Percentiles rank a stretch among this genome's conserved stretches.
These are phyloP conservation scores for Trogon melanurus DNA, from an alignment of 2,113 vertebrate genomes.

Conservation along the genomic window DNA sequence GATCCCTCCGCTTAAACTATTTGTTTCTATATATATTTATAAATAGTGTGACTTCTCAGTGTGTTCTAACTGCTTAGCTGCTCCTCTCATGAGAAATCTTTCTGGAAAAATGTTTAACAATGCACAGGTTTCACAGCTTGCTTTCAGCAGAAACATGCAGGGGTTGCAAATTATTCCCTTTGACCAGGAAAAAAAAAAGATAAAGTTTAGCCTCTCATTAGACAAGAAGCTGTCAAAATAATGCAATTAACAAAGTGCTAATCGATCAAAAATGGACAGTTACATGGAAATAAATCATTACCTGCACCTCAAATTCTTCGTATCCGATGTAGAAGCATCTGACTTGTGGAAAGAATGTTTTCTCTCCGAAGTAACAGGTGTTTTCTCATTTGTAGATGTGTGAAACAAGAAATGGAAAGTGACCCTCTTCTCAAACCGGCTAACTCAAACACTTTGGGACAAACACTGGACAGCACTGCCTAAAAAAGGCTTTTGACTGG, in stretches of 20 bases:
- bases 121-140: not conserved
- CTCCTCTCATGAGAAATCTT: no score
- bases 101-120: not conserved
- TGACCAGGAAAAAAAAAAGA: not conserved
- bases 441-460: constrained; percentile 89
- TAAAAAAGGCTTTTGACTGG: constrained; percentile 77
- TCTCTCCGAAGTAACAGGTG: constrained; percentile 43
- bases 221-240: not conserved
- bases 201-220: not conserved
- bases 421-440: constrained; percentile 86
- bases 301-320: not conserved
- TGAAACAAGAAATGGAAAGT: constrained; percentile 88
- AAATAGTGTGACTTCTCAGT: not conserved
- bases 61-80: not conserved
- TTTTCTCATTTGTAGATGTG: constrained; percentile 74
- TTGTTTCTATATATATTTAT: not conserved
- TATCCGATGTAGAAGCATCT: not conserved
- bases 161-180: not conserved
- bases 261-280: not conserved
- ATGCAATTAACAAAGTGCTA: not conserved
- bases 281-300: not conserved
- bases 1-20: not conserved
- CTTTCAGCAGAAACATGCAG: not conserved
- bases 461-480: constrained; percentile 89
- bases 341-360: not conserved